Evolutionary conservation across 2,888 invertebrate species (phyloP).

Genomic region (Euplexia lucipara): DNA sequence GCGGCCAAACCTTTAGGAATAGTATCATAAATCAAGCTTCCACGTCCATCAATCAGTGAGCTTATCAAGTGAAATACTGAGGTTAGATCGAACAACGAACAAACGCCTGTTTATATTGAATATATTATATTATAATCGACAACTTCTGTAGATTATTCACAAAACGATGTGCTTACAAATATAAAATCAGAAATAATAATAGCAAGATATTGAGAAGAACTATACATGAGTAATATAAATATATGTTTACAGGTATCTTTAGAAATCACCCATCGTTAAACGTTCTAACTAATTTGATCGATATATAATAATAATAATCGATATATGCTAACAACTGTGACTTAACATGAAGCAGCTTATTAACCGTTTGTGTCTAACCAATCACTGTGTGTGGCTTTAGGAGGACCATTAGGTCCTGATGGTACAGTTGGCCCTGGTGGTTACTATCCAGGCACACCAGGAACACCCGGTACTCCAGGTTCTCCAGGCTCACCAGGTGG

Average conservation of each 20-base stretch:
- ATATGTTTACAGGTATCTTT: neutral
- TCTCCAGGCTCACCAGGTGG: conserved; percentile 64
- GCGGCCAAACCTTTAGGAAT: conserved; percentile 1
- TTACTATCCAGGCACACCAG: conserved; percentile 67
- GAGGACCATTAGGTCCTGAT: conserved; percentile 56
- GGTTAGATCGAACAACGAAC: conserved; percentile 38
- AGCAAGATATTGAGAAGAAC: neutral
- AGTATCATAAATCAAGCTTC: conserved; percentile 21
- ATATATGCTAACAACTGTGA: conserved; percentile 23
- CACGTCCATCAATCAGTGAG: conserved; percentile 27
- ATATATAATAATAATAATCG: neutral
- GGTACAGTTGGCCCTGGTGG: conserved; percentile 71
- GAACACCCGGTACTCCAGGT: conserved; percentile 67
- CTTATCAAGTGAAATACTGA: conserved; percentile 15
- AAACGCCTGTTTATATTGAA: neutral
- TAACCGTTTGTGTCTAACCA: conserved; percentile 53
- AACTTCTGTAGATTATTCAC: too few relatives aligned
- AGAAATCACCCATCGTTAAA: neutral
- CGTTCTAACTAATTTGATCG: conserved; percentile 1
- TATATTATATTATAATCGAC: neutral
- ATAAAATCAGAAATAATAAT: neutral
- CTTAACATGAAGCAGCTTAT: conserved; percentile 30
- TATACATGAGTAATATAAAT: neutral
- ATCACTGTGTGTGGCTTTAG: conserved; percentile 60
- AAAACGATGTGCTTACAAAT: too few relatives aligned